A percentile compares a stretch with the other conserved stretches of the same genome.
Evolutionary conservation across 2,888 invertebrate genomes (phyloP).

Genomic region (Athetis lepigone): DNA sequence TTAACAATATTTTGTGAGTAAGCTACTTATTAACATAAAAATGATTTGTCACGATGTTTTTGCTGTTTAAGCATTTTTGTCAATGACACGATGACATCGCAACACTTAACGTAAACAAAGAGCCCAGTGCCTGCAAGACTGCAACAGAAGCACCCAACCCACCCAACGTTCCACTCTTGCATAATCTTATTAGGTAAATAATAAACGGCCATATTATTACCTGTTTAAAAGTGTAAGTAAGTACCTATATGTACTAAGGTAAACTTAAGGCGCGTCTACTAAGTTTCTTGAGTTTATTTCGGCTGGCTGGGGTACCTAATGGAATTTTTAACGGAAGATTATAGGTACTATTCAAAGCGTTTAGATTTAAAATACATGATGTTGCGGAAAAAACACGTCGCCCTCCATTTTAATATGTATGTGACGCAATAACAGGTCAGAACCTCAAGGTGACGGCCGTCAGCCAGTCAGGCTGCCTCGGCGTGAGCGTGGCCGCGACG

Average conservation of each 20-base stretch:
- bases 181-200: too few species aligned
- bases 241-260: too few species aligned
- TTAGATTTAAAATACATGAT: constrained; percentile 63
- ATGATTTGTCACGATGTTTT: constrained; percentile 24
- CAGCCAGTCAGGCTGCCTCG: constrained; percentile 64
- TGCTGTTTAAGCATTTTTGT: constrained; percentile 16
- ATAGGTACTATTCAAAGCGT: constrained; percentile 29
- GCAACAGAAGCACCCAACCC: not conserved
- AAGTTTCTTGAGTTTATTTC: too few species aligned
- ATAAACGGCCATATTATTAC: too few species aligned
- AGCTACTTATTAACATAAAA: constrained; percentile 2
- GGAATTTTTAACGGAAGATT: constrained; percentile 15
- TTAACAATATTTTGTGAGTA: constrained; percentile 2
- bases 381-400: constrained; percentile 77
- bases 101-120: not conserved
- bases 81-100: constrained; percentile 4
- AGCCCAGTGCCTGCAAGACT: not conserved
- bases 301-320: not conserved
- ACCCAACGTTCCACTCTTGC: too few species aligned
- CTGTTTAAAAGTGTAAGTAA: too few species aligned
- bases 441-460: constrained; percentile 78
- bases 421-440: constrained; percentile 86
- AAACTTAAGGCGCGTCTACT: too few species aligned
- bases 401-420: constrained; percentile 82
- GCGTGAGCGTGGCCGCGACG: constrained; percentile 55